A percentile compares a stretch with the other conserved stretches of the same genome.
Evolutionary conservation across 2,797 vertebrate genomes (phyloP).

Genomic region (Naso thynnoides): DNA sequence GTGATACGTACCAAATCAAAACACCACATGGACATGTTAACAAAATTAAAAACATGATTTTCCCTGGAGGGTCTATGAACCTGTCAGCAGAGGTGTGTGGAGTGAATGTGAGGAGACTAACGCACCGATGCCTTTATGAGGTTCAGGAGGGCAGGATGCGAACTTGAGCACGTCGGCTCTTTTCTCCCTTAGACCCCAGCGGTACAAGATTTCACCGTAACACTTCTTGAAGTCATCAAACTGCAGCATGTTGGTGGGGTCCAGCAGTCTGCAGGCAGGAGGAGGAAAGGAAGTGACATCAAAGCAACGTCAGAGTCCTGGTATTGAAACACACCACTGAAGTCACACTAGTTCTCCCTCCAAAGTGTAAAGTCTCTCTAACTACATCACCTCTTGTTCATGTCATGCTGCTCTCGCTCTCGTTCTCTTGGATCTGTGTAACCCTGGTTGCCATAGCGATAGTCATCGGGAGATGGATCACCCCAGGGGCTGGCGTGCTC

Average conservation of each 20-base stretch:
- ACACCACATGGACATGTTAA: too few species aligned
- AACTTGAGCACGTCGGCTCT: constrained; percentile 97
- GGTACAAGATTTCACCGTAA: constrained; percentile 96
- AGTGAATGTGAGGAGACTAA: too few species aligned
- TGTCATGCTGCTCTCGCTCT: constrained; percentile 95
- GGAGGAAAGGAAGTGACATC: constrained; percentile 19
- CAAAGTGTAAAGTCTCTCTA: too few species aligned
- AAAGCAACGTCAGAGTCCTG: constrained; percentile 13
- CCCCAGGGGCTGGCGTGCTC: constrained; percentile 91
- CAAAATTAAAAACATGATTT: too few species aligned
- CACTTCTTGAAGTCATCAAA: constrained; percentile 98
- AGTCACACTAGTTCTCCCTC: neutral
- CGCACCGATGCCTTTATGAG: constrained; percentile 95
- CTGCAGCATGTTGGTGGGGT: constrained; percentile 93
- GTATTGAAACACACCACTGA: neutral
- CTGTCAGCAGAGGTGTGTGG: neutral
- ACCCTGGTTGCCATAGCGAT: constrained; percentile 88
- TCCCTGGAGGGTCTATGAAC: too few species aligned
- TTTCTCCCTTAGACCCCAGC: constrained; percentile 96
- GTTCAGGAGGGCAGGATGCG: constrained; percentile 93
- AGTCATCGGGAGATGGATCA: constrained; percentile 93
- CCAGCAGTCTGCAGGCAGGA: constrained; percentile 86
- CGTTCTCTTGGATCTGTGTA: constrained; percentile 91
- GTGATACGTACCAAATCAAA: too few species aligned
- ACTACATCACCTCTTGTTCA: constrained; percentile 91